A percentile compares a stretch with the other conserved stretches of the same genome.
phyloP scores from a whole-genome alignment of 2,797 vertebrate genomes.

The Melopsittacus undulatus region DNA sequence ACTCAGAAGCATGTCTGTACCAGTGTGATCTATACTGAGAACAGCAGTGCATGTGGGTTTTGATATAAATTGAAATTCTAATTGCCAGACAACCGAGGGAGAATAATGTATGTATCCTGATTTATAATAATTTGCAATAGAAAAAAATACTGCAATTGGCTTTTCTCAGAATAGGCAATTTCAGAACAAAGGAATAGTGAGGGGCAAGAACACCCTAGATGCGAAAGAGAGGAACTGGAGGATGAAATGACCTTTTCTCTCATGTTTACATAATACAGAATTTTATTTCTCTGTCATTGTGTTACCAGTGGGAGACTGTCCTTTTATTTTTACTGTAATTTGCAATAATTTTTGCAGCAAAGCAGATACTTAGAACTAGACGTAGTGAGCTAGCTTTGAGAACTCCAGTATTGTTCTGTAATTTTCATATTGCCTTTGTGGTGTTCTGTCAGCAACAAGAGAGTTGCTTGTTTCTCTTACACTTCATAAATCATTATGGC shows the following conservation, averaged over 20 bases:
- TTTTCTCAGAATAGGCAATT: neutral
- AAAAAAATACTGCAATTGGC: neutral
- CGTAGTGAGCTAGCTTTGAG: neutral
- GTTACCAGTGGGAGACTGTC: neutral
- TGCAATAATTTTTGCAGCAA: neutral
- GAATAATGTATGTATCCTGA: neutral
- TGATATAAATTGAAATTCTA: neutral
- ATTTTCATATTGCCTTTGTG: neutral
- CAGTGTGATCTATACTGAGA: neutral
- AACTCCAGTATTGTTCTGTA: neutral
- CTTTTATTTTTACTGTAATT: neutral
- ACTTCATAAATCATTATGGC: neutral
- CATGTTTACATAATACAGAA: neutral
- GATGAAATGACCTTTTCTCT: neutral
- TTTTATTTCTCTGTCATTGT: neutral
- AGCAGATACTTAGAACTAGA: neutral
- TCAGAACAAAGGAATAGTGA: neutral
- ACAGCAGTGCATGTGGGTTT: neutral
- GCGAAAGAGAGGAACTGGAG: neutral
- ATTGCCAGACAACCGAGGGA: neutral
- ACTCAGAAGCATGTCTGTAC: neutral
- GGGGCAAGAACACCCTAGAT: neutral
- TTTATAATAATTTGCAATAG: neutral
- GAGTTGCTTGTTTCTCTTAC: neutral
- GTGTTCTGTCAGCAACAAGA: neutral